These are phyloP conservation scores for Brachynemurus nebulosus DNA, from an alignment of 2,888 invertebrate genomes.

Conservation along the genomic window DNA sequence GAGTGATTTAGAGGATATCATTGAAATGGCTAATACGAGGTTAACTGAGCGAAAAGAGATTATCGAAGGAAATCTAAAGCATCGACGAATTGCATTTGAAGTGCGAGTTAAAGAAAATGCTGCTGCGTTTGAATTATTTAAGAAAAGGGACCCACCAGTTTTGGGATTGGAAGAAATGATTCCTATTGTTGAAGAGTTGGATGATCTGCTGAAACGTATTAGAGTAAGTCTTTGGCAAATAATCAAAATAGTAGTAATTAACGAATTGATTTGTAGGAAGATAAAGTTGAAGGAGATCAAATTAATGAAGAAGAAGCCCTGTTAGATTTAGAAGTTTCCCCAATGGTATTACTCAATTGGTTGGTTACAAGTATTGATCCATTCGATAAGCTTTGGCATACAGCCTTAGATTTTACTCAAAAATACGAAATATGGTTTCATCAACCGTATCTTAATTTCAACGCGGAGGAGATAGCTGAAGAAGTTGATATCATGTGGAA, in stretches of 20 bases:
- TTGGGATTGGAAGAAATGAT: slow-evolving; percentile 73
- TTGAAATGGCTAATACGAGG: slow-evolving; percentile 64
- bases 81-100: slow-evolving; percentile 48
- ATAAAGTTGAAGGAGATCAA: slow-evolving; percentile 49
- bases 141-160: slow-evolving; percentile 66
- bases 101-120: slow-evolving; percentile 53
- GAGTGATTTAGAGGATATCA: slow-evolving; percentile 74
- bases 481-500: slow-evolving; percentile 78
- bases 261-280: slow-evolving; percentile 25
- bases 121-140: slow-evolving; percentile 59
- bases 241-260: background rate
- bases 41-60: slow-evolving; percentile 61
- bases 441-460: slow-evolving; percentile 67
- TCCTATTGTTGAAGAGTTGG: slow-evolving; percentile 58
- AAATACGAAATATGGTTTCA: slow-evolving; percentile 74
- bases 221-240: background rate
- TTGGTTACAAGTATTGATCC: slow-evolving; percentile 65
- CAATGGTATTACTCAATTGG: slow-evolving; percentile 52
- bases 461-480: slow-evolving; percentile 70
- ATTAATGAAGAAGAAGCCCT: slow-evolving; percentile 72
- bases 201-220: slow-evolving; percentile 43
- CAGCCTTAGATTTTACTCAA: slow-evolving; percentile 58
- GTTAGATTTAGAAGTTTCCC: slow-evolving; percentile 65
- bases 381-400: slow-evolving; percentile 75
- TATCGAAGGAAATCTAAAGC: slow-evolving; percentile 59